Percentiles rank a stretch among this genome's conserved stretches.
Conservation (phyloP, 2,113 vertebrate genomes). For the Phyllostomus hastatus region DNA sequence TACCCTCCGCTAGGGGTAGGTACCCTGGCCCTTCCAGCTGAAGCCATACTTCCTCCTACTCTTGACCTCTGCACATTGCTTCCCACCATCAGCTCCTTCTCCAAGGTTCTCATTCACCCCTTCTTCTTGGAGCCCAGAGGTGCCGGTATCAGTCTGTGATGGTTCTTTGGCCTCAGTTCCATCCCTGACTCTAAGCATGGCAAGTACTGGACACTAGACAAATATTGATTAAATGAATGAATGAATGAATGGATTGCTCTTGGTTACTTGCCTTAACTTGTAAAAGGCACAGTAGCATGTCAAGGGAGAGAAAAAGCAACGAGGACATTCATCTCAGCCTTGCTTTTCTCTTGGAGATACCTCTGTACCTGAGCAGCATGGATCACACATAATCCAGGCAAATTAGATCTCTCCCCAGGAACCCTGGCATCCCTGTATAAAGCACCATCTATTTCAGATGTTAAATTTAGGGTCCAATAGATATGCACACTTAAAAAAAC, state of each 20-base stretch:
- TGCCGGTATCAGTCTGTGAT: rapidly evolving
- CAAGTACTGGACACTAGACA: neutral
- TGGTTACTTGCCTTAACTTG: neutral
- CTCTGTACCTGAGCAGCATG: rapidly evolving
- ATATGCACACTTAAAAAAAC: neutral
- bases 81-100: neutral
- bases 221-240: neutral
- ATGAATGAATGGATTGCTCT: neutral
- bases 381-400: rapidly evolving
- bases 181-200: no score
- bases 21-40: neutral
- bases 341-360: rapidly evolving
- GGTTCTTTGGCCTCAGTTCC: neutral
- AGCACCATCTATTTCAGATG: rapidly evolving
- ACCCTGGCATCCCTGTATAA: neutral
- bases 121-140: no score
- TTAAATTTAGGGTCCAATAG: neutral
- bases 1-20: neutral
- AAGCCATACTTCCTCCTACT: neutral
- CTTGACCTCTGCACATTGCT: rapidly evolving
- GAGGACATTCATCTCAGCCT: rapidly evolving
- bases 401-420: rapidly evolving
- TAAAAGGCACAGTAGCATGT: neutral
- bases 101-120: neutral
- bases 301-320: neutral